Base-by-base conservation (phyloP, 1,140 invertebrate species). In the Brachionus rubens region DNA sequence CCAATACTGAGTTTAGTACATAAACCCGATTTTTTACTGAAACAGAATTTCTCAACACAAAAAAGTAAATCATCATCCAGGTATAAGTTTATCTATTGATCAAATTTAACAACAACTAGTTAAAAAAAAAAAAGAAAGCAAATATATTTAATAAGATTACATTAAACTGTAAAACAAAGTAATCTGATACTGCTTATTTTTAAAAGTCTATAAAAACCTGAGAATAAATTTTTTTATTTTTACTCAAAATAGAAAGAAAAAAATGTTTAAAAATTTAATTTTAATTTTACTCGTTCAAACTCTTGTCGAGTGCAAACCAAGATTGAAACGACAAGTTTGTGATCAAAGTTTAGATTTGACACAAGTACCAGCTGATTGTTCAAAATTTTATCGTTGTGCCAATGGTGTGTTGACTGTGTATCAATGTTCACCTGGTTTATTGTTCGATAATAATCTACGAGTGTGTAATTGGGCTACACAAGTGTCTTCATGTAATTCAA, bases 371-470 rank as follows among this genome's bases (percentile, higher is more conserved):
- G 33, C 28, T 70, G 41, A 70, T 21, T 70, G 65, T 3, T 28
- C 65, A 21, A 70, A 70, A 70, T 70, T 70, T 33, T 70, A 70
- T 33, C 40, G 65, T 46, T 70, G 65, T 12, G 43, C 43, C 14
- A 70, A 70, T 70, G 65, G 65, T 5, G 26, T 48, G n/a, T 16
- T 47, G 19, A 24, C 26, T 12, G 65, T 70, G 28, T 46, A 46
- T 7, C 36, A 26, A 30, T 70, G 65, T 19, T n/a, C 21, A 0
- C 28, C 16, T n/a, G 65, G 65, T 9, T 48, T 30, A 28, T 21
- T 70, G 3, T 70, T 70, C 19, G 65, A 70, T 19, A 28, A 30
- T 0, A 70, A 70, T 19, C 16, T 43, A 7, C 43, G 33, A 46
- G 65, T 43, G 14, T 70, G 65, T 19, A 70, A 70, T 46, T 33